phyloP scores from a whole-genome alignment of 2,113 vertebrate genomes.

The Noctilio leporinus region DNA sequence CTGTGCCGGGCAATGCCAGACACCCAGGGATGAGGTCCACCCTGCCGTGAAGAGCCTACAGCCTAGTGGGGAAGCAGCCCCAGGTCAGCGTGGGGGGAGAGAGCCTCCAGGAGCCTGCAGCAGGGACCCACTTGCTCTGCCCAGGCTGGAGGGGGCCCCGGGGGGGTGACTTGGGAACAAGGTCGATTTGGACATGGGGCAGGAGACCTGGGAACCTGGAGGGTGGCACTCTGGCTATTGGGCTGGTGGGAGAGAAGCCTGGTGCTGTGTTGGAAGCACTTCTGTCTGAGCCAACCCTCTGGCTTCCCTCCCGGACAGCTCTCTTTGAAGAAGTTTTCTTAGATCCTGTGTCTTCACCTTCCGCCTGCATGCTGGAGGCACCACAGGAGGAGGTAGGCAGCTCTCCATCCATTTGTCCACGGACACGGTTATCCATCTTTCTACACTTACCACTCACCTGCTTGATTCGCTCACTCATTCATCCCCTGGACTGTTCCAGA shows the following conservation, averaged over 20 bases:
- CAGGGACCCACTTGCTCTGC: not conserved
- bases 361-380: not conserved
- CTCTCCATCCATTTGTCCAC: accelerated
- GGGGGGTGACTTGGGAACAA: not conserved
- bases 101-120: not conserved
- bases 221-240: too few species aligned
- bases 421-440: accelerated
- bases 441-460: not conserved
- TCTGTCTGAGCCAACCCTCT: not conserved
- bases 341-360: constrained; percentile 40
- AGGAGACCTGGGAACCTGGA: not conserved
- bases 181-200: not conserved
- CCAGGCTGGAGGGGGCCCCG: not conserved
- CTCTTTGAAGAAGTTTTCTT: constrained; percentile 76
- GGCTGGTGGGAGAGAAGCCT: accelerated
- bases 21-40: not conserved
- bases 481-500: not conserved
- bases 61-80: not conserved
- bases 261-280: accelerated
- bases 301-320: constrained; percentile 48
- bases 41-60: not conserved
- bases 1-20: not conserved
- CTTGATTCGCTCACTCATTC: not conserved
- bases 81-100: not conserved
- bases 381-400: constrained; percentile 50